phyloP scores from a whole-genome alignment of 2,888 invertebrate species.

The Ichneumon xanthorius region DNA sequence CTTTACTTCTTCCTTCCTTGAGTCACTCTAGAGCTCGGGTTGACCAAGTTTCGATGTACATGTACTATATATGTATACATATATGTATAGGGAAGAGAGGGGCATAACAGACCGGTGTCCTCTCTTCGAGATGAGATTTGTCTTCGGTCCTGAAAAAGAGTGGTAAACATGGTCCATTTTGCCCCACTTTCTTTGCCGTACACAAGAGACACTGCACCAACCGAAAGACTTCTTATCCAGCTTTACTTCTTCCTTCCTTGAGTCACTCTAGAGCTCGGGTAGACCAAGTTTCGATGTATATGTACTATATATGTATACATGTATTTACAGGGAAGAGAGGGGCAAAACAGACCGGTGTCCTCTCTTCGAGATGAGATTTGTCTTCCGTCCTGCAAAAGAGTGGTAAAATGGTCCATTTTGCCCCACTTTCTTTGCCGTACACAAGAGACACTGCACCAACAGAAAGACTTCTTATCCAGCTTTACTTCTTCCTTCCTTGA shows the following conservation, averaged over 20 bases:
- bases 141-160: no score
- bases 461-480: slow-evolving; percentile 27
- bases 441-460: not conserved
- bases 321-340: not conserved
- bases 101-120: no score
- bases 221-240: slow-evolving; percentile 26
- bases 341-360: no score
- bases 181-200: not conserved
- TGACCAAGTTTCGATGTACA: slow-evolving; percentile 14
- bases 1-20: slow-evolving; percentile 60
- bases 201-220: not conserved
- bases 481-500: slow-evolving; percentile 62
- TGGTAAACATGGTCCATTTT: slow-evolving; percentile 5
- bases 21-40: slow-evolving; percentile 41
- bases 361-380: no score
- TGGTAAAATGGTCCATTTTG: slow-evolving; percentile 16
- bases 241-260: slow-evolving; percentile 61
- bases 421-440: not conserved
- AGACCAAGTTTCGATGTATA: slow-evolving; percentile 16
- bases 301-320: not conserved
- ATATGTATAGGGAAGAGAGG: not conserved
- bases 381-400: no score
- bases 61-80: not conserved
- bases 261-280: slow-evolving; percentile 41
- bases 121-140: no score